Evolutionary conservation across 2,888 invertebrate genomes (phyloP), one percentile per base, ranked within the genome.

Genomic region (Torymus texanus): DNA sequence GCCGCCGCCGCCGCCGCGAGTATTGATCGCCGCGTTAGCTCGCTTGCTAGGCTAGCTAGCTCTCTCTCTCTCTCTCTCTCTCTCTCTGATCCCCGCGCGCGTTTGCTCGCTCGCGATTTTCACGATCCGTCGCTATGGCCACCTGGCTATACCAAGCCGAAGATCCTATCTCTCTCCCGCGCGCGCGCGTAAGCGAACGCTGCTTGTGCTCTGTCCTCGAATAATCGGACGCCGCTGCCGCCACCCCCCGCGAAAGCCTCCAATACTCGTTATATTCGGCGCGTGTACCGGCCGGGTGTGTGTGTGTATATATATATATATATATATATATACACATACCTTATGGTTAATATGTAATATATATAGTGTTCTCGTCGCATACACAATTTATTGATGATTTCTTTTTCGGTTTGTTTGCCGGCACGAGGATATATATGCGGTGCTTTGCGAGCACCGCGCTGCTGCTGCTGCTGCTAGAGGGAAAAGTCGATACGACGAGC

Each of bases 41-140:
- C 41, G 67, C 18, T n/a, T n/a, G 21, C 51, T 16, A 51, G 65
- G 24, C n/a, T 51, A 3, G 51, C 63, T 68, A 29, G 29, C 21
- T 21, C 21, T 21, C 21, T 21, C 21, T 10, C 16, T 16, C 50
- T 21, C n/a, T 50, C 53, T 74, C 55, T 63, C 68, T 85, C 87
- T 86, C 86, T 85, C 50, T n/a, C 50, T 18, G 21, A 12, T 18
- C 58, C 16, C 29, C 70, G 56, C n/a, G 55, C 16, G 18, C 72
- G 10, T 16, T 51, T 11, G 29, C 73, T 50, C 55, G 79, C 71
- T 56, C 58, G 75, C 75, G 89, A 90, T 90, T 90, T 89, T 89
- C 88, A 88, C 85, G 88, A 89, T 89, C 87, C 89, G 90, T 90
- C 89, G 89, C 88, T 90, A 90, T 90, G 90, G 89, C 88, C 90